Evolutionary conservation across 2,888 invertebrate species (phyloP).

Genomic region (Standfussiana lucernea): DNA sequence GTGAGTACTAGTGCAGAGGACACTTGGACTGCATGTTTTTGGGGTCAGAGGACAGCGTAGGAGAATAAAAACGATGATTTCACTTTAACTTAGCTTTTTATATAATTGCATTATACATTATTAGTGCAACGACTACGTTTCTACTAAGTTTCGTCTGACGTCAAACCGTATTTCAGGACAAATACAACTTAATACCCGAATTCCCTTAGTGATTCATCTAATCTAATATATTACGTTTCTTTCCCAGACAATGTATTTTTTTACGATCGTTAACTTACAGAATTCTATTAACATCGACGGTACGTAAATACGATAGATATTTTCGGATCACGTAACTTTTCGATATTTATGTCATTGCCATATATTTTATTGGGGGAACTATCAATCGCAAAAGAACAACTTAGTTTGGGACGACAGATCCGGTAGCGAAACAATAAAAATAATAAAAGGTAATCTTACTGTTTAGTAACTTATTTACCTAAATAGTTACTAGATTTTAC

Average conservation of each 20-base stretch:
- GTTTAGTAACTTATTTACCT: background rate
- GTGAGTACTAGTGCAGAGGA: no score
- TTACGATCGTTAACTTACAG: conserved; percentile 31
- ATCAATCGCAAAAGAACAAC: conserved; percentile 29
- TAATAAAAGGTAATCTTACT: background rate
- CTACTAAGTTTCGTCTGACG: background rate
- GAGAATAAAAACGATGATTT: no score
- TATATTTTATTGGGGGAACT: conserved; percentile 38
- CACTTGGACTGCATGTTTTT: no score
- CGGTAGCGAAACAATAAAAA: conserved; percentile 21
- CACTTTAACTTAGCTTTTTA: no score
- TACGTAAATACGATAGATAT: conserved; percentile 33
- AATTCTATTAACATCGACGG: conserved; percentile 25
- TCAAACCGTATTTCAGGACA: background rate
- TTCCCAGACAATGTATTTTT: conserved; percentile 34
- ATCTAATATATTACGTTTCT: conserved; percentile 17
- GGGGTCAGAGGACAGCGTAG: no score
- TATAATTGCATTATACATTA: no score
- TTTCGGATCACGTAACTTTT: conserved; percentile 44
- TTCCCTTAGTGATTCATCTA: conserved; percentile 1
- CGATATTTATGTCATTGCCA: conserved; percentile 23
- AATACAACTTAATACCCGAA: background rate
- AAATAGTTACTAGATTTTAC: background rate
- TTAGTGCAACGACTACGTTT: background rate
- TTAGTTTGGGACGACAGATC: conserved; percentile 18